Base-by-base conservation (phyloP, 92 coral and sea anemone genomes). In the Siderastrea siderea region DNA sequence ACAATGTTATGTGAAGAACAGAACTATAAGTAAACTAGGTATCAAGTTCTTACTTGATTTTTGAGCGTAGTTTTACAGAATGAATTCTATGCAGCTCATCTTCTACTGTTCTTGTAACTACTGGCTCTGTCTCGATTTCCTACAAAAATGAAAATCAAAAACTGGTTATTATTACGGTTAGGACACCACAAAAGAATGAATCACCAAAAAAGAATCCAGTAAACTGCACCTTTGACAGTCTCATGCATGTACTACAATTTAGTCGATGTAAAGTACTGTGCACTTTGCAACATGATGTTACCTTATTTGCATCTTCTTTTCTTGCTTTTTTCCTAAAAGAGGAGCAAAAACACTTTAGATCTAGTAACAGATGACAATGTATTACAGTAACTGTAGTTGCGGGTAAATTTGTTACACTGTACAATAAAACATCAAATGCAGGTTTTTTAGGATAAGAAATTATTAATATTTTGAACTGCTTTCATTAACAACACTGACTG, bases 11-110 rank as follows among this genome's bases (percentile, higher is more conserved):
- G 38, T 26, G 38, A 26, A 26, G 38, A 26, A 26, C 38, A 26
- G 38, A 26, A 26, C 38, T 26, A 26, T 65, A 10, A 38, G 17
- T 66, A 4, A 44, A 9, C 43, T 66, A 16, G 11, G 71, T 45
- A 26, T 5, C 1, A 12, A 15, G 19, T 49, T 38, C 91, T 89
- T 73, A 94, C 98, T 94, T 93, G 89, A 95, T 94, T 66, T 91
- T 95, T 69, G 92, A 93, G 4, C 93, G 78, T 53, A 91, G 86
- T 67, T 86, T 95, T 48, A 95, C 50, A 65, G 91, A 85, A 74
- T 92, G 84, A 16, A 95, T 15, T 83, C 91, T 93, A 6, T 86
- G 74, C 11, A 95, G 65, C 75, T 95, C 98, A 82, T 95, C 98
- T 19, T 87, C 93, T 17, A 89, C 94, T 13, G 94, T 83, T 75